phyloP scores from a whole-genome alignment of 2,797 vertebrate species.

The Acanthurus leucopareius region DNA sequence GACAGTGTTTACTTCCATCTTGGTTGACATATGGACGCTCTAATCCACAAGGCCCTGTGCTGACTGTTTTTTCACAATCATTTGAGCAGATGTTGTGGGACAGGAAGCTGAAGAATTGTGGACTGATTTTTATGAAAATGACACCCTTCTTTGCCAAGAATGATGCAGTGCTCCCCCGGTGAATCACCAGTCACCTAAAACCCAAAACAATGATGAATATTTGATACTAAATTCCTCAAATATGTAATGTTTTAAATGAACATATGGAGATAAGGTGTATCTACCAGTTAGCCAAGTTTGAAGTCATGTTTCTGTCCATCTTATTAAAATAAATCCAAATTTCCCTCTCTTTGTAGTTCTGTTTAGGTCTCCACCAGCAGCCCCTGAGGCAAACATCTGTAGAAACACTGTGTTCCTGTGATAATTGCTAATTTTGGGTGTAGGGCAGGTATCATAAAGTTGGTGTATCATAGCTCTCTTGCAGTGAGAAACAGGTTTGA shows the following conservation, averaged over 20 bases:
- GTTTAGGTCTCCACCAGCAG: not conserved
- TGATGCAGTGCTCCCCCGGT: conserved; percentile 45
- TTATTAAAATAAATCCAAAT: not conserved
- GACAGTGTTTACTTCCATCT: conserved; percentile 68
- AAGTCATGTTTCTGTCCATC: not conserved
- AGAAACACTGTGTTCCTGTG: not conserved
- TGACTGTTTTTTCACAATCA: conserved; percentile 58
- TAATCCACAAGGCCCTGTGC: conserved; percentile 46
- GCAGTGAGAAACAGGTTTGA: not conserved
- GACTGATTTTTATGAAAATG: conserved; percentile 61
- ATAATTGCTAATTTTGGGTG: not conserved
- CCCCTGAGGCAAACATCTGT: not conserved
- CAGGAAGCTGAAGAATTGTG: conserved; percentile 69
- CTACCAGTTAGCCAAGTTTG: not conserved
- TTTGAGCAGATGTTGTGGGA: conserved; percentile 78
- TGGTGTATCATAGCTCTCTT: not conserved
- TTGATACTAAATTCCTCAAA: conserved; percentile 54
- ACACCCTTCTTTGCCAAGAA: conserved; percentile 38
- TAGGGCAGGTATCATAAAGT: not conserved
- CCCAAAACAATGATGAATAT: conserved; percentile 21
- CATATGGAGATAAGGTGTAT: not conserved
- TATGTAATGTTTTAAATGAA: conserved; percentile 66
- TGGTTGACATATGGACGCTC: conserved; percentile 63
- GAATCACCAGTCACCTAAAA: conserved; percentile 58
- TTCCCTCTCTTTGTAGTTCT: not conserved